Conservation (phyloP, 1,140 invertebrate genomes). For the Odontomachus brunneus region DNA sequence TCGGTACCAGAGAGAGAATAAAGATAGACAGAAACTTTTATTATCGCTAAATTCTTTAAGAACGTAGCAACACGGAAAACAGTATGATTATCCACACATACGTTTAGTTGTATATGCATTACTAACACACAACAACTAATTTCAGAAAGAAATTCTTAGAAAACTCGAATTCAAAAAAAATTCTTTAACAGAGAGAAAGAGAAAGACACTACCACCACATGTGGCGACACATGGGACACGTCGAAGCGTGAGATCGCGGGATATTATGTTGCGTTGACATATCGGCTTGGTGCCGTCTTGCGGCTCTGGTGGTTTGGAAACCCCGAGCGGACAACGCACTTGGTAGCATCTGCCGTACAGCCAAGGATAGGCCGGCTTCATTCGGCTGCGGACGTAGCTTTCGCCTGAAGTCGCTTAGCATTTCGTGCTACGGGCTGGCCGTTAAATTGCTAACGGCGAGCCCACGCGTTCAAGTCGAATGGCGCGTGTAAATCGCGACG, state of each 20-base stretch:
- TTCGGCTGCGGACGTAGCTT: slow-evolving; percentile 40
- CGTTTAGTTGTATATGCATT: too few species aligned
- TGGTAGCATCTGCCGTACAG: slow-evolving; percentile 68
- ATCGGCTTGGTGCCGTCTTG: slow-evolving; percentile 46
- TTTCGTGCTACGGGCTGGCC: slow-evolving; percentile 4
- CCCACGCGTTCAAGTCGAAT: neutral
- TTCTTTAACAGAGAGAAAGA: too few species aligned
- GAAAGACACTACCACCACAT: slow-evolving; percentile 2
- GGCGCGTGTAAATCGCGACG: slow-evolving; percentile 19
- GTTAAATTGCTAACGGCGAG: neutral
- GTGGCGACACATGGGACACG: slow-evolving; percentile 1
- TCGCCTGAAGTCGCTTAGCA: slow-evolving; percentile 56
- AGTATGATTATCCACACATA: too few species aligned
- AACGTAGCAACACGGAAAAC: too few species aligned
- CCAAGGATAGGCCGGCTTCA: slow-evolving; percentile 23
- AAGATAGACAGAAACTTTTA: neutral
- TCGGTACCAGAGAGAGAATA: slow-evolving; percentile 10
- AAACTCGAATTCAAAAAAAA: too few species aligned
- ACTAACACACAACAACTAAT: too few species aligned
- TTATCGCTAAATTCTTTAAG: too few species aligned
- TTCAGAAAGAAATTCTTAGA: too few species aligned
- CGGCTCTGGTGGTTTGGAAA: slow-evolving; percentile 56
- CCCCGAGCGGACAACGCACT: slow-evolving; percentile 67
- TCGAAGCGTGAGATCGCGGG: slow-evolving; percentile 48
- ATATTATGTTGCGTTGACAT: slow-evolving; percentile 48